Evolutionary conservation across 1,140 invertebrate species (phyloP).

Genomic region (Arion vulgaris): DNA sequence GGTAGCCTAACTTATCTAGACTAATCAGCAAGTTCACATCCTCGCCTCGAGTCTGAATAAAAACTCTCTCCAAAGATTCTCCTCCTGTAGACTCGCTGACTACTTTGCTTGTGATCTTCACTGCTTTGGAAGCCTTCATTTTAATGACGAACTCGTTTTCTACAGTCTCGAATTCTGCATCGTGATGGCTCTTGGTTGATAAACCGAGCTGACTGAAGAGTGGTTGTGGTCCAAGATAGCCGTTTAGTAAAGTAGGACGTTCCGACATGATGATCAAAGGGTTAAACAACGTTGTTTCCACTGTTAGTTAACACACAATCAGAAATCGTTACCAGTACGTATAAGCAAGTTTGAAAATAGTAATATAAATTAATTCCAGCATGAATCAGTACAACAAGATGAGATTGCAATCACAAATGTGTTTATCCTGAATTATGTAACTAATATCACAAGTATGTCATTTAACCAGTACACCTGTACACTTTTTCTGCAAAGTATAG

Average conservation of each 20-base stretch:
- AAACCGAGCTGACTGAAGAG: conserved; percentile 59
- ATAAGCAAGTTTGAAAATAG: not conserved
- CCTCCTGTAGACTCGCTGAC: conserved; percentile 57
- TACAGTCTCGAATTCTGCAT: conserved; percentile 48
- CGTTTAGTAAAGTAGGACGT: conserved; percentile 57
- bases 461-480: no score
- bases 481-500: no score
- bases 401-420: no score
- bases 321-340: not conserved
- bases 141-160: conserved; percentile 62
- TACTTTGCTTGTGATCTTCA: conserved; percentile 69
- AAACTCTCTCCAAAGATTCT: conserved; percentile 65
- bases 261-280: conserved; percentile 44
- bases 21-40: conserved; percentile 56
- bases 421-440: no score
- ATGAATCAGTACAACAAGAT: no score
- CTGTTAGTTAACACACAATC: not conserved
- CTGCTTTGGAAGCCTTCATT: conserved; percentile 49
- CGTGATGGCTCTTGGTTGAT: conserved; percentile 52
- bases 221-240: conserved; percentile 64
- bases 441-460: no score
- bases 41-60: conserved; percentile 62
- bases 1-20: conserved; percentile 63
- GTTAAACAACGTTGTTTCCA: not conserved
- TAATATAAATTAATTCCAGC: no score